phyloP scores from a whole-genome alignment of 2,113 vertebrate genomes.

The Zapus hudsonius region DNA sequence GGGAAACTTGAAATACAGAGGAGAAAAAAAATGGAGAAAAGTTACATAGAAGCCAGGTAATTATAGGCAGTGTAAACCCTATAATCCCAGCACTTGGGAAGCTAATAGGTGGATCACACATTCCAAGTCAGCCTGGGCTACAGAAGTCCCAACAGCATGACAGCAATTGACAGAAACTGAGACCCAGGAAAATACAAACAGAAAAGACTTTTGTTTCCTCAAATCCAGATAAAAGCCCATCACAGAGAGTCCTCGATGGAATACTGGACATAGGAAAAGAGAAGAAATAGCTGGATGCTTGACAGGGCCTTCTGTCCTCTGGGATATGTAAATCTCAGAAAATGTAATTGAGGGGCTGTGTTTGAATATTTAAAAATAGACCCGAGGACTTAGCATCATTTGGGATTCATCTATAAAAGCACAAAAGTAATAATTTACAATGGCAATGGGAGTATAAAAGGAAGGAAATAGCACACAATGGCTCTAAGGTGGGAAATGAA shows the following conservation, averaged over 20 bases:
- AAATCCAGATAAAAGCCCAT: not conserved
- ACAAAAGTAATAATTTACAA: constrained; percentile 46
- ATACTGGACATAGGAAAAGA: not conserved
- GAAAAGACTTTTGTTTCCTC: not conserved
- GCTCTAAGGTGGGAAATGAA: not conserved
- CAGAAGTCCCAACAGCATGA: not conserved
- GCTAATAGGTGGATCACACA: not conserved
- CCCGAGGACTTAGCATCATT: not conserved
- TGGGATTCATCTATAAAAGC: constrained; percentile 32
- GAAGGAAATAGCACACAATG: not conserved
- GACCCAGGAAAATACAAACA: not conserved
- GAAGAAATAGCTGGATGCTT: not conserved
- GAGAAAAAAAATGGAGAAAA: not conserved
- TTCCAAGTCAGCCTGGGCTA: not conserved
- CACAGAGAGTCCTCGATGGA: not conserved
- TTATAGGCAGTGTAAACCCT: fast-evolving
- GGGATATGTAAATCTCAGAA: constrained; percentile 12
- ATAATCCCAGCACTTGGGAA: not conserved
- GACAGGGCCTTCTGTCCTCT: not conserved
- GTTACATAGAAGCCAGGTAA: too few species aligned
- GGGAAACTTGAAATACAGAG: not conserved
- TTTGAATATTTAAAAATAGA: constrained; percentile 39
- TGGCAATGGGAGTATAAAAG: not conserved
- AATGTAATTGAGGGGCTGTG: not conserved
- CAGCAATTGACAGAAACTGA: not conserved